Conservation (phyloP, 2,888 invertebrate species). For the Parnassius apollo region DNA sequence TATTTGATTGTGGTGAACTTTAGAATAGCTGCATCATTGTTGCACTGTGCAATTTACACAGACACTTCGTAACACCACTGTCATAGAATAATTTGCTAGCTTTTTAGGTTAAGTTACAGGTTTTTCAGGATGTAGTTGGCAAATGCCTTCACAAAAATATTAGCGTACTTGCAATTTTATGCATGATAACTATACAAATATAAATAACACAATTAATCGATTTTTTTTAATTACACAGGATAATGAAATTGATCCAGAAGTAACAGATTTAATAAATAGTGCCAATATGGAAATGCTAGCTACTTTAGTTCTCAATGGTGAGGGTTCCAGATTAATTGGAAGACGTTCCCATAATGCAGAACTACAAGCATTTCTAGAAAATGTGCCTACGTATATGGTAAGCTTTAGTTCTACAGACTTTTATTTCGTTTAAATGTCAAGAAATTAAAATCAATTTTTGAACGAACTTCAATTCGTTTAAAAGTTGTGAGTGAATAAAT, state of each 20-base stretch:
- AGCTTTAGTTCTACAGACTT: slow-evolving; percentile 31
- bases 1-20: slow-evolving; percentile 72
- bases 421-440: no score
- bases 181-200: no score
- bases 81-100: slow-evolving; percentile 75
- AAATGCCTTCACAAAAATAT: slow-evolving; percentile 44
- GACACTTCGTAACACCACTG: slow-evolving; percentile 64
- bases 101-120: slow-evolving; percentile 62
- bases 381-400: slow-evolving; percentile 94
- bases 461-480: no score
- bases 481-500: no score
- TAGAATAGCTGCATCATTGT: slow-evolving; percentile 72
- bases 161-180: neutral
- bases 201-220: neutral
- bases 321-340: slow-evolving; percentile 88
- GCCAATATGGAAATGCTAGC: slow-evolving; percentile 96
- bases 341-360: slow-evolving; percentile 87
- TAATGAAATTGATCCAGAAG: slow-evolving; percentile 83
- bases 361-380: slow-evolving; percentile 92
- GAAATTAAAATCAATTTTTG: no score
- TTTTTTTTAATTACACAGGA: slow-evolving; percentile 51
- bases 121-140: slow-evolving; percentile 47
- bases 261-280: slow-evolving; percentile 84
- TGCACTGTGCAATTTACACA: slow-evolving; percentile 69
- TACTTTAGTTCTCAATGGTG: slow-evolving; percentile 92